Conservation (phyloP, 64 coral and sea anemone species). For the Montipora capricornis region DNA sequence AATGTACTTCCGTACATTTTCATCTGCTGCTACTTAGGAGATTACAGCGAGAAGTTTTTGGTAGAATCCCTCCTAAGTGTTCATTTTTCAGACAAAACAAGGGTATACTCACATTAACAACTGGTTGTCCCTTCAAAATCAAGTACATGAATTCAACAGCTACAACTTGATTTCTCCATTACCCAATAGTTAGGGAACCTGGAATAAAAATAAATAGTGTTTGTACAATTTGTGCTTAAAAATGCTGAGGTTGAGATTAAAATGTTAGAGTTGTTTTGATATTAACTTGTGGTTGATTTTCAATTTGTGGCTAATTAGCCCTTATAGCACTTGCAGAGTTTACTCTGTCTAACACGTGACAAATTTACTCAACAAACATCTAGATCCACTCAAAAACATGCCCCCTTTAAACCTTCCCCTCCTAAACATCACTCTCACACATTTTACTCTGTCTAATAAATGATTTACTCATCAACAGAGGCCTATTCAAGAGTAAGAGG, state of each 20-base stretch:
- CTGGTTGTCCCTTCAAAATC: not conserved
- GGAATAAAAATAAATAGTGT: not conserved
- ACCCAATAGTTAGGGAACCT: constrained; percentile 20
- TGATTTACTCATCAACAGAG: no score
- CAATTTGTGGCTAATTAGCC: no score
- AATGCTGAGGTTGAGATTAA: constrained; percentile 36
- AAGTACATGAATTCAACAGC: not conserved
- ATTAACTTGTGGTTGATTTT: not conserved
- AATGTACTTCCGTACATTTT: not conserved
- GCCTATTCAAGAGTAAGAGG: no score
- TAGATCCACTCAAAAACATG: no score
- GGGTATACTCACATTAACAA: not conserved
- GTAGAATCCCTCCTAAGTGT: not conserved
- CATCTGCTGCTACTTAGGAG: not conserved
- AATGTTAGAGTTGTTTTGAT: not conserved
- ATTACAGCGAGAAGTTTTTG: constrained; percentile 5
- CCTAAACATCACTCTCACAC: no score
- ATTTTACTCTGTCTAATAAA: no score
- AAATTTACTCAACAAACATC: no score
- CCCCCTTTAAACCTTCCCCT: no score
- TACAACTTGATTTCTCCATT: constrained; percentile 2
- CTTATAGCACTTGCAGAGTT: no score
- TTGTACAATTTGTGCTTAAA: not conserved
- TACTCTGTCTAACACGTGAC: no score
- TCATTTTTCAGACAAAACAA: not conserved